Evolutionary conservation across 2,888 invertebrate genomes (phyloP).

Genomic region (Euplagia quadripunctaria): DNA sequence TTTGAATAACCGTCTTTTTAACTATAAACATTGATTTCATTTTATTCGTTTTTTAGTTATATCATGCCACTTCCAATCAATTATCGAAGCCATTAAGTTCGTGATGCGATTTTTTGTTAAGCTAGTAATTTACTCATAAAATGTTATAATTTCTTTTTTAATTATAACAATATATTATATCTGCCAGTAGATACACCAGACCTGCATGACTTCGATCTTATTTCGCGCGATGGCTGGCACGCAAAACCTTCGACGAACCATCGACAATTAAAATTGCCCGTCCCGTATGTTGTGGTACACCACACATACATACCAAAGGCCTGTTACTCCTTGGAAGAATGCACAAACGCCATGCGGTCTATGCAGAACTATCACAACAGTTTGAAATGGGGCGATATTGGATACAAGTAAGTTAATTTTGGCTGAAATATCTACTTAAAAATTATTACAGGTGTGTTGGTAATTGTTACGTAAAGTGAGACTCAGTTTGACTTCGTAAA

Average conservation of each 20-base stretch:
- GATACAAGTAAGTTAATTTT: conserved; percentile 81
- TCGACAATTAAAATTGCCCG: conserved; percentile 85
- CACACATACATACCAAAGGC: conserved; percentile 90
- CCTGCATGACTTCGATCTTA: conserved; percentile 50
- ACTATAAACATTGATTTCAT: too few species aligned
- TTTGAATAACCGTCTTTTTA: not conserved
- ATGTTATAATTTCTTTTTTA: not conserved
- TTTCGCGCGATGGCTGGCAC: conserved; percentile 87
- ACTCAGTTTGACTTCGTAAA: not conserved
- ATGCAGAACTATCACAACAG: conserved; percentile 90
- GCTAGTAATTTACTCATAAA: too few species aligned
- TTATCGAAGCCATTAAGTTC: too few species aligned
- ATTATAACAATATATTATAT: not conserved
- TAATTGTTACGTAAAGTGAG: not conserved
- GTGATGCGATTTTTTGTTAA: too few species aligned
- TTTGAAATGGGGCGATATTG: conserved; percentile 90
- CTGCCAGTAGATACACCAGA: conserved; percentile 31
- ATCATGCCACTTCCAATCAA: too few species aligned
- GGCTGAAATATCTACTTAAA: not conserved
- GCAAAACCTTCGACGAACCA: conserved; percentile 81
- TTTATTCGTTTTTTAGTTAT: too few species aligned
- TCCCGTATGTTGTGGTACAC: conserved; percentile 90
- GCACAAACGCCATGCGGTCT: conserved; percentile 87
- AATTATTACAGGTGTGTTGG: not conserved
- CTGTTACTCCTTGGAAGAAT: conserved; percentile 85